phyloP scores from a whole-genome alignment of 1,140 invertebrate species.

The Samia ricini region DNA sequence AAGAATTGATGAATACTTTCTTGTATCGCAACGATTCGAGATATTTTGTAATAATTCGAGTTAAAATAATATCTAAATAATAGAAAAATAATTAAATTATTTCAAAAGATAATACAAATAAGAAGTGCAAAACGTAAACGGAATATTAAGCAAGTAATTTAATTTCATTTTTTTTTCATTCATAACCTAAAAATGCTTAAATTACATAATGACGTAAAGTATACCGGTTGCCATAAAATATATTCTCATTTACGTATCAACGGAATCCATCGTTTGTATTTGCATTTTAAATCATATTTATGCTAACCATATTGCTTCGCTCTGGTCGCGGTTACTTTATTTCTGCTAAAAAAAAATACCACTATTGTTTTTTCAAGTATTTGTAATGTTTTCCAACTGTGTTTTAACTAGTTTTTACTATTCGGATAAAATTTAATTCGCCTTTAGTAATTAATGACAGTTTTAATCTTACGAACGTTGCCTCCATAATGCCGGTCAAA shows the following conservation, averaged over 20 bases:
- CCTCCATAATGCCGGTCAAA: neutral
- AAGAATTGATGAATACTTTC: too few species aligned
- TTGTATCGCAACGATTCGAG: too few species aligned
- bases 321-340: neutral
- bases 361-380: neutral
- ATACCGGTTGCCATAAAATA: neutral
- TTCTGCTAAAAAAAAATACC: neutral
- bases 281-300: slow-evolving; percentile 1
- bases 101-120: too few species aligned
- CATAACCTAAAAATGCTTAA: neutral
- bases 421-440: neutral
- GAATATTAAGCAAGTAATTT: too few species aligned
- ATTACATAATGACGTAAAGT: neutral
- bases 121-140: too few species aligned
- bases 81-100: too few species aligned
- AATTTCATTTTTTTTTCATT: too few species aligned
- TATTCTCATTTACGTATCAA: neutral
- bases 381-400: too few species aligned
- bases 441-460: neutral
- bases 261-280: neutral
- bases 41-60: too few species aligned
- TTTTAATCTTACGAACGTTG: neutral
- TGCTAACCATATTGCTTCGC: neutral
- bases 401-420: too few species aligned
- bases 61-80: too few species aligned